Percentiles rank a stretch among this genome's conserved stretches.
These are phyloP conservation scores for Betta splendens DNA, from an alignment of 2,797 vertebrate genomes.

Conservation along the genomic window DNA sequence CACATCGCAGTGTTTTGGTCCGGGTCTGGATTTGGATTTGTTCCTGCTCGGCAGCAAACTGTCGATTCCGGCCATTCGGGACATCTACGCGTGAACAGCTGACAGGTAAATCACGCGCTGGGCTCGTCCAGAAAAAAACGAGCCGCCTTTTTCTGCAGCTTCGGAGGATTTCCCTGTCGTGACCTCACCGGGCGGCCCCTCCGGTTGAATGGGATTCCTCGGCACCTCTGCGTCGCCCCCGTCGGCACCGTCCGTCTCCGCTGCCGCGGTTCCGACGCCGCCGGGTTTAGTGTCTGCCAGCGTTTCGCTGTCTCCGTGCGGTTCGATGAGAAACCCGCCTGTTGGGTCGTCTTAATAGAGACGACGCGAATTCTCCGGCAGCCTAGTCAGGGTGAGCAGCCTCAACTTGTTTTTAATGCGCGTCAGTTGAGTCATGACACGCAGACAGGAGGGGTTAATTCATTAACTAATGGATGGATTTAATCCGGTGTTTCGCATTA, in stretches of 20 bases:
- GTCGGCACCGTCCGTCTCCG: constrained; percentile 43
- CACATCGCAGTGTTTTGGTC: constrained; percentile 69
- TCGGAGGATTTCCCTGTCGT: constrained; percentile 62
- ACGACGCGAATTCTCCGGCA: constrained; percentile 47
- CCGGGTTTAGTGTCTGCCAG: constrained; percentile 17
- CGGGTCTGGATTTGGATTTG: constrained; percentile 51
- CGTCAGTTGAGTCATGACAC: constrained; percentile 29
- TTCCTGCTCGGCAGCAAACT: constrained; percentile 6
- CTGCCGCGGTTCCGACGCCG: not conserved
- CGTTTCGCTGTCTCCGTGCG: constrained; percentile 37
- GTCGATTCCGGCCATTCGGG: not conserved
- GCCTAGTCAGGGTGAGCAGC: constrained; percentile 67
- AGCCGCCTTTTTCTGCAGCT: constrained; percentile 2
- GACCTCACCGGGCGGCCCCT: constrained; percentile 70
- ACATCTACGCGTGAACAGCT: not conserved
- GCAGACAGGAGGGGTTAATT: constrained; percentile 2
- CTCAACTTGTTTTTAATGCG: constrained; percentile 49
- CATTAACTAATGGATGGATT: not conserved
- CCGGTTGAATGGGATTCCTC: constrained; percentile 70
- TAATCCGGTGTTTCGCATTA: too few relatives aligned
- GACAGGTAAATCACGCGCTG: rapidly evolving
- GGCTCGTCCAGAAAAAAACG: rapidly evolving
- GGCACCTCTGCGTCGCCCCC: constrained; percentile 25
- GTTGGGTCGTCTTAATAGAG: constrained; percentile 43
- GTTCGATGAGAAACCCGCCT: constrained; percentile 34